phyloP scores from a whole-genome alignment of 2,888 invertebrate genomes.

The Heterodera filipjevi region DNA sequence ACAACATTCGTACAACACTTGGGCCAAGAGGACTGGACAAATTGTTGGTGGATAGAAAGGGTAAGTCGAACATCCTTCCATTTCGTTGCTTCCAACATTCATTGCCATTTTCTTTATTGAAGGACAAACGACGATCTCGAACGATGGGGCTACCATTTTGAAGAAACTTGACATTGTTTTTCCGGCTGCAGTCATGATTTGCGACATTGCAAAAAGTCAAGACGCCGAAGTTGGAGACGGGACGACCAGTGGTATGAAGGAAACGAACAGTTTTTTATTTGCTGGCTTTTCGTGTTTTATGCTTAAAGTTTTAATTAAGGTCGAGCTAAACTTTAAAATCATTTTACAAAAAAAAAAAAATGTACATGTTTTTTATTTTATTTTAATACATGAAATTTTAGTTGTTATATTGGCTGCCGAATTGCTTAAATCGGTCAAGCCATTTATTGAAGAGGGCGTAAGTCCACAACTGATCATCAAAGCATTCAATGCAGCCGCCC shows the following conservation, averaged over 20 bases:
- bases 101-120: neutral
- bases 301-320: too few relatives aligned
- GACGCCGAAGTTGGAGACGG: conserved; percentile 81
- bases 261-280: too few relatives aligned
- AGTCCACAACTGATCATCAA: conserved; percentile 91
- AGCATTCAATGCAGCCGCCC: conserved; percentile 83
- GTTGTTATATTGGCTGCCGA: conserved; percentile 94
- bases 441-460: conserved; percentile 91
- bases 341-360: too few relatives aligned
- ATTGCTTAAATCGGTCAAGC: conserved; percentile 88
- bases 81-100: neutral
- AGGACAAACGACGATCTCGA: conserved; percentile 90
- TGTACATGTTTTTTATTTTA: too few relatives aligned
- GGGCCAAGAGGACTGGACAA: conserved; percentile 99
- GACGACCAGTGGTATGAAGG: conserved; percentile 75
- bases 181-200: conserved; percentile 94
- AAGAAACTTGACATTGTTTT: conserved; percentile 96
- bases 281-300: too few relatives aligned
- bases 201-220: conserved; percentile 98
- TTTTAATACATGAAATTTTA: too few relatives aligned
- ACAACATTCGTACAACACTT: conserved; percentile 93
- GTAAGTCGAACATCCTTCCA: conserved; percentile 38
- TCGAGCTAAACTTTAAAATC: too few relatives aligned
- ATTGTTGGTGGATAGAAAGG: conserved; percentile 82
- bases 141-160: conserved; percentile 98